Conservation (phyloP, 1,140 invertebrate genomes). For the Eubasilissa regina region DNA sequence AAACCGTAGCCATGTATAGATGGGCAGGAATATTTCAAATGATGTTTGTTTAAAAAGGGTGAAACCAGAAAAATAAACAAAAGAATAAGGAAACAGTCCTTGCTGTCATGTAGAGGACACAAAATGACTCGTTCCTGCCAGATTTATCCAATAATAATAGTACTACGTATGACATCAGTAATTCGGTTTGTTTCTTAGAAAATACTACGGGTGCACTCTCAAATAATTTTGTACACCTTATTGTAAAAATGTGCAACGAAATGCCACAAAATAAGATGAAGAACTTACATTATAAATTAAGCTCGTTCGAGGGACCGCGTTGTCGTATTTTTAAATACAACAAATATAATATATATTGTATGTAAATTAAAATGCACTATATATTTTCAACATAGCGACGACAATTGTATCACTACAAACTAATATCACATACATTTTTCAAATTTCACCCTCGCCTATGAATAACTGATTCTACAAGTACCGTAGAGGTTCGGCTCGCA, state of each 20-base stretch:
- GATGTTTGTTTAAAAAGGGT: background rate
- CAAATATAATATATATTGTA: slow-evolving; percentile 6
- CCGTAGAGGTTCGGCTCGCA: slow-evolving; percentile 24
- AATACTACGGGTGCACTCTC: background rate
- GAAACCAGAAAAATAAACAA: slow-evolving; percentile 33
- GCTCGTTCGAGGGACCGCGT: slow-evolving; percentile 10
- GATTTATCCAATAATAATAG: slow-evolving; percentile 13
- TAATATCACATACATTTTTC: slow-evolving; percentile 45
- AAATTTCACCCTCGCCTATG: slow-evolving; percentile 27
- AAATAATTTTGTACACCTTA: slow-evolving; percentile 5
- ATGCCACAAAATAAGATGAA: slow-evolving; percentile 11
- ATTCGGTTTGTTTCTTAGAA: slow-evolving; percentile 14
- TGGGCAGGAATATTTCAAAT: slow-evolving; percentile 10
- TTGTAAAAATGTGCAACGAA: background rate
- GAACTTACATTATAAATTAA: background rate
- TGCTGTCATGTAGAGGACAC: slow-evolving; percentile 23
- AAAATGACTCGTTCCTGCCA: slow-evolving; percentile 24
- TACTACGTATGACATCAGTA: background rate
- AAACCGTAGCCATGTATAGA: slow-evolving; percentile 1
- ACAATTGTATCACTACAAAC: slow-evolving; percentile 44
- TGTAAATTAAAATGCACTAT: slow-evolving; percentile 30
- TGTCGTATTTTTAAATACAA: background rate
- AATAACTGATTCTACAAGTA: slow-evolving; percentile 28
- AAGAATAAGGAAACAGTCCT: background rate
- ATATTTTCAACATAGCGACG: slow-evolving; percentile 18